Base-by-base conservation (phyloP, 92 coral and sea anemone genomes). In the Bergia sp. region DNA sequence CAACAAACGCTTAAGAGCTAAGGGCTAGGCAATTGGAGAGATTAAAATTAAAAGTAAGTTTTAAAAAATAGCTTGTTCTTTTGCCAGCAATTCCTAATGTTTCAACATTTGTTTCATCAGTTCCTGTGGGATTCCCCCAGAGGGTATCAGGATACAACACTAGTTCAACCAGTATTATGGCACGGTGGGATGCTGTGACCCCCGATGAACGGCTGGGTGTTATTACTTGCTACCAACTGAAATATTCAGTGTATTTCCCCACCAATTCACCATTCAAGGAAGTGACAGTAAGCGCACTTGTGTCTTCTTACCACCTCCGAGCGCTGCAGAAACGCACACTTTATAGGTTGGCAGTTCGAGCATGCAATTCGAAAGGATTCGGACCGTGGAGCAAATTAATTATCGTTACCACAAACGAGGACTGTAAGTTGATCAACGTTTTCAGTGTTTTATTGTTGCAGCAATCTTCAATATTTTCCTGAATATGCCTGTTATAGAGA, bases 211-310 rank as follows among this genome's bases (percentile, higher is more conserved):
- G 75, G 18, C 4, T 71, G 15, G 79, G 78, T 49, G 57, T 71
- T 42, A 84, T 84, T 36, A 37, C 75, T 12, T 71, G 45, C 87
- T 84, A 71, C 50, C 77, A 74, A 39, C 7, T 84, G 79, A 72
- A 45, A 2, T 71, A 69, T n/a, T 23, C 66, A 23, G 66, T 4
- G 5, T 84, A 43, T 45, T 84, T 79, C 77, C 18, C 75, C 11
- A 15, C 21, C 45, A 5, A 15, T 38, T 41, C 49, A 71, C 42
- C 41, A 0, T 45, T 53, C n/a, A 53, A 45, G 42, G 87, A 84
- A 37, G 79, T 44, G 79, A 43, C 42, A 69, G 64, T 69, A 16
- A 44, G 71, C 64, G 38, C n/a, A 18, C 36, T 66, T 11, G 47
- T 84, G 36, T 53, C 45, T 23, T 84, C 87, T 84, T 71, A 47